These are phyloP conservation scores for Melanostoma scalare DNA, from an alignment of 2,888 invertebrate species.

Conservation along the genomic window DNA sequence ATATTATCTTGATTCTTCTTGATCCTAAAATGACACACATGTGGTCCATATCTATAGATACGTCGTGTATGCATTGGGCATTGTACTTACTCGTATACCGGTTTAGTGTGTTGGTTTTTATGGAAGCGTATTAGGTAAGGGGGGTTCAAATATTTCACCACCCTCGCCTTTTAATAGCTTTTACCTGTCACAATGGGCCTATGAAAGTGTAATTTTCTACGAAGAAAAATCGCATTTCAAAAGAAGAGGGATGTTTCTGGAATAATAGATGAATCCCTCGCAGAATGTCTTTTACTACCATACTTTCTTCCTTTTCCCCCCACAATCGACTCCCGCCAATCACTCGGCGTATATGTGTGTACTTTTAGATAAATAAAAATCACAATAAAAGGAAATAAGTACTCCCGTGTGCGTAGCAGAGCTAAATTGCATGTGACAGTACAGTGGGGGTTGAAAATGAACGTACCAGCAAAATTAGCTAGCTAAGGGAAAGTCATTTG, in stretches of 20 bases:
- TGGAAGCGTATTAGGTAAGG: slow-evolving; percentile 14
- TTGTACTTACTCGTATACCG: slow-evolving; percentile 11
- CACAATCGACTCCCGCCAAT: slow-evolving; percentile 38
- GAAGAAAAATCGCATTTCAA: slow-evolving; percentile 55
- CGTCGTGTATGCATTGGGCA: slow-evolving; percentile 8
- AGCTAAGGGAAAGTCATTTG: background rate
- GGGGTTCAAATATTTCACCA: slow-evolving; percentile 54
- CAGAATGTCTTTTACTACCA: background rate
- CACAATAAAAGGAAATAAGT: slow-evolving; percentile 57
- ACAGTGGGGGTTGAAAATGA: slow-evolving; percentile 39
- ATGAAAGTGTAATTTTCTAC: slow-evolving; percentile 70
- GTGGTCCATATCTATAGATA: background rate
- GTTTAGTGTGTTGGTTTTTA: slow-evolving; percentile 52
- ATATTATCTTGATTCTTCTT: slow-evolving; percentile 60
- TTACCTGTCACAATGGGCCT: slow-evolving; percentile 69
- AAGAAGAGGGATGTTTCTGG: slow-evolving; percentile 39
- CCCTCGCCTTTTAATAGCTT: slow-evolving; percentile 65
- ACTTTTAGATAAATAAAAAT: slow-evolving; percentile 58
- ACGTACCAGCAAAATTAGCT: background rate
- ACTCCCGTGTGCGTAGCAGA: slow-evolving; percentile 46
- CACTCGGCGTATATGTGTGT: slow-evolving; percentile 41
- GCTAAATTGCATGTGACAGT: slow-evolving; percentile 3
- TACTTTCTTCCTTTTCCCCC: background rate
- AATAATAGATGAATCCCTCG: slow-evolving; percentile 65
- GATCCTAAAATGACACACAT: slow-evolving; percentile 30